phyloP scores from a whole-genome alignment of 2,797 vertebrate genomes.

The Xerus rutilus region DNA sequence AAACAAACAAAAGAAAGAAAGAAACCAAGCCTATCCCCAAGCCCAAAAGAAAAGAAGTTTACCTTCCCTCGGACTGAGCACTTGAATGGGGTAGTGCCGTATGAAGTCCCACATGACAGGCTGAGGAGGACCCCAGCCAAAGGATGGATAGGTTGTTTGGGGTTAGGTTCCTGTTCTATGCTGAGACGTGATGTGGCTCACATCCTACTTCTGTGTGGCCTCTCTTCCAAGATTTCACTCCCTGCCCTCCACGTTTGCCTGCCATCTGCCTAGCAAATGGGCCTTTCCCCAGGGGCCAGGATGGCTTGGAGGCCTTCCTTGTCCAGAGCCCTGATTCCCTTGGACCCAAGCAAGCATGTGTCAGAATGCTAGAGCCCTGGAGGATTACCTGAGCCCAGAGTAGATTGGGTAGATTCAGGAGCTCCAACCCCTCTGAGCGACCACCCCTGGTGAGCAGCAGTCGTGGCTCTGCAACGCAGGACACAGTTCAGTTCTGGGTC shows the following conservation, averaged over 20 bases:
- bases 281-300: neutral
- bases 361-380: neutral
- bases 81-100: neutral
- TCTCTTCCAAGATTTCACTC: neutral
- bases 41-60: neutral
- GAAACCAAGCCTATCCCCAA: neutral
- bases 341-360: neutral
- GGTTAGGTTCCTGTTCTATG: neutral
- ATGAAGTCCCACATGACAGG: neutral
- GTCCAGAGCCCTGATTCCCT: neutral
- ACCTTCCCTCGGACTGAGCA: neutral
- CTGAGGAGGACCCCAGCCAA: neutral
- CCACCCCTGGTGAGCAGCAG: neutral
- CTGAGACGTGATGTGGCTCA: neutral
- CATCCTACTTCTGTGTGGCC: neutral
- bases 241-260: constrained; percentile 63
- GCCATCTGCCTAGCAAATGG: constrained; percentile 75
- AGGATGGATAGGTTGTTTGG: neutral
- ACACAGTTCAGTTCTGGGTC: neutral
- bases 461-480: neutral
- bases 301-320: neutral
- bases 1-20: too few relatives aligned
- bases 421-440: neutral
- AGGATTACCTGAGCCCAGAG: neutral
- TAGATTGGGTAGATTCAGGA: neutral